A percentile compares a stretch with the other conserved stretches of the same genome.
phyloP scores from a whole-genome alignment of 2,797 vertebrate species.

The Nothura maculosa region DNA sequence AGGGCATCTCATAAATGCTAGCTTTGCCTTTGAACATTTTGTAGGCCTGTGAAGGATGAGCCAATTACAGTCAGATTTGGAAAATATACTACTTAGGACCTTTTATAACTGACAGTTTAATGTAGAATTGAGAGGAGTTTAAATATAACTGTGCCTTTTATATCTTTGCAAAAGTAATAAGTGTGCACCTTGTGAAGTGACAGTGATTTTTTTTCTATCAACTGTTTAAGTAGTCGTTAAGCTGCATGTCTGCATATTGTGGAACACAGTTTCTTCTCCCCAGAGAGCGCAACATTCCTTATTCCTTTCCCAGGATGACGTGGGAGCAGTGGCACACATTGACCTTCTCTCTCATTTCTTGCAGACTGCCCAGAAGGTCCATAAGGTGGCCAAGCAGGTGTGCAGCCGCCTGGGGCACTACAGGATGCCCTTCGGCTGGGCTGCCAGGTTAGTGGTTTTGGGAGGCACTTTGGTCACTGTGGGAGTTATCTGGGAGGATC shows the following conservation, averaged over 20 bases:
- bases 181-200: background rate
- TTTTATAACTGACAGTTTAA: background rate
- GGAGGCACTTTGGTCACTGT: fast-evolving
- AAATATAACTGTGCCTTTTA: background rate
- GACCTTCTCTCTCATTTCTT: conserved; percentile 46
- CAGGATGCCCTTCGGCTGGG: conserved; percentile 98
- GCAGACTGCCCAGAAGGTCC: conserved; percentile 95
- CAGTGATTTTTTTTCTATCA: background rate
- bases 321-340: fast-evolving
- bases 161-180: background rate
- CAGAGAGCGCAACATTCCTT: fast-evolving
- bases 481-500: background rate
- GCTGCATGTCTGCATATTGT: fast-evolving
- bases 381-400: conserved; percentile 94
- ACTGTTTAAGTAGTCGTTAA: fast-evolving
- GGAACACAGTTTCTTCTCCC: fast-evolving
- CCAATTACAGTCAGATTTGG: background rate
- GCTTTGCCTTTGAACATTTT: background rate
- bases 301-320: background rate
- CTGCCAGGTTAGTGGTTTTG: conserved; percentile 89
- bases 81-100: background rate
- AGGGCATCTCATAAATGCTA: background rate
- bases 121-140: background rate
- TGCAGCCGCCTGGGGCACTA: conserved; percentile 95
- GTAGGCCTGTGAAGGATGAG: background rate